Conservation (phyloP, 2,888 invertebrate species). For the Mylabris sibirica region DNA sequence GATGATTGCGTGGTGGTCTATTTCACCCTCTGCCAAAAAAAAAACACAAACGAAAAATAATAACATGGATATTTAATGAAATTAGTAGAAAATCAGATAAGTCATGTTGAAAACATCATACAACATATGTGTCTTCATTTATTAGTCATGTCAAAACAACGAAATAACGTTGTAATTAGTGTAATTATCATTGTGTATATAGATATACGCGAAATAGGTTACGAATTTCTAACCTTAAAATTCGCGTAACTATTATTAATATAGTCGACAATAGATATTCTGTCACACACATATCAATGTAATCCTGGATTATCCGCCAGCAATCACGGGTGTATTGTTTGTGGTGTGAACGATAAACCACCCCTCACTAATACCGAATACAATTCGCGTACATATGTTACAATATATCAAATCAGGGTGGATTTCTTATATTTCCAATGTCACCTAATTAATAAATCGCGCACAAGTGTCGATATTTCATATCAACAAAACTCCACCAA, state of each 20-base stretch:
- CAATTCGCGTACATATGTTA: slow-evolving; percentile 13
- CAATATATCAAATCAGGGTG: not conserved
- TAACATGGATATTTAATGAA: slow-evolving; percentile 39
- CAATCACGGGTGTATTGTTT: slow-evolving; percentile 62
- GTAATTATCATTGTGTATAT: not conserved
- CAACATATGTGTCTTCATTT: slow-evolving; percentile 40
- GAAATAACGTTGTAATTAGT: slow-evolving; percentile 5
- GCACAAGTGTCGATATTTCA: slow-evolving; percentile 56
- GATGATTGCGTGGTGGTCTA: not conserved
- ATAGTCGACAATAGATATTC: not conserved
- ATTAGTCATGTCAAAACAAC: slow-evolving; percentile 40
- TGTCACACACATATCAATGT: slow-evolving; percentile 45
- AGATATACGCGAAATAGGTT: not conserved
- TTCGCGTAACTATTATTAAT: no score
- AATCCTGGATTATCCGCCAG: slow-evolving; percentile 61
- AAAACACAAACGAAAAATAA: no score
- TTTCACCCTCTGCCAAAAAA: not conserved
- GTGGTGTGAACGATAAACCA: slow-evolving; percentile 61
- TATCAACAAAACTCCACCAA: slow-evolving; percentile 54
- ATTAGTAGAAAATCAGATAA: slow-evolving; percentile 44
- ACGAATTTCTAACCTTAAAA: not conserved
- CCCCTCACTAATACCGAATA: slow-evolving; percentile 14
- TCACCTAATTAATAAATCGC: slow-evolving; percentile 59
- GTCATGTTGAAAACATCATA: slow-evolving; percentile 43
- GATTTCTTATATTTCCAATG: not conserved